Percentiles rank a stretch among this genome's conserved stretches.
Conservation (phyloP, 2,888 invertebrate species). For the Seira ritae region DNA sequence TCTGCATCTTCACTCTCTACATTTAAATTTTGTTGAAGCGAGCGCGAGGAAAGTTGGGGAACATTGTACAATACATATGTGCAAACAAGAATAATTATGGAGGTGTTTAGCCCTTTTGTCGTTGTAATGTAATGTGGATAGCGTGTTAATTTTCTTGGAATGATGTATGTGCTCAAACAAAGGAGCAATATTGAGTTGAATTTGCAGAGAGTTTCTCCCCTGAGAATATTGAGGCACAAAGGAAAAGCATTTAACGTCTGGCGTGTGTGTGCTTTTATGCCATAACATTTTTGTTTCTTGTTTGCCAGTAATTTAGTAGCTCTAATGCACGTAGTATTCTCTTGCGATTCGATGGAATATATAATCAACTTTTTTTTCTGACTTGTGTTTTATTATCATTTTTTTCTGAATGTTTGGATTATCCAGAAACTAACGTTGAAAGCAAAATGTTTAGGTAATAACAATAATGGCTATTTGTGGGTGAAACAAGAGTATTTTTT, state of each 20-base stretch:
- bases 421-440: background rate
- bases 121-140: background rate
- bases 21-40: background rate
- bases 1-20: background rate
- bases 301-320: too few species aligned
- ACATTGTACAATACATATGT: background rate
- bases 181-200: background rate
- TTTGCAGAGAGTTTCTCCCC: background rate
- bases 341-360: background rate
- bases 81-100: background rate
- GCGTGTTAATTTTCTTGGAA: background rate
- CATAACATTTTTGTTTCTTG: too few species aligned
- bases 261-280: too few species aligned
- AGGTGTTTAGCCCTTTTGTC: background rate
- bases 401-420: background rate
- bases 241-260: background rate
- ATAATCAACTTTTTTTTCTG: background rate
- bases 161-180: background rate
- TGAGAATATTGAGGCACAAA: background rate
- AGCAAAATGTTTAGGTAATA: slow-evolving; percentile 1
- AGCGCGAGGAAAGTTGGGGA: background rate
- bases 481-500: background rate
- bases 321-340: background rate
- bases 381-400: background rate
- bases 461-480: background rate